These are phyloP conservation scores for Ctenicera cuprea DNA, from an alignment of 2,888 invertebrate species.

Conservation along the genomic window DNA sequence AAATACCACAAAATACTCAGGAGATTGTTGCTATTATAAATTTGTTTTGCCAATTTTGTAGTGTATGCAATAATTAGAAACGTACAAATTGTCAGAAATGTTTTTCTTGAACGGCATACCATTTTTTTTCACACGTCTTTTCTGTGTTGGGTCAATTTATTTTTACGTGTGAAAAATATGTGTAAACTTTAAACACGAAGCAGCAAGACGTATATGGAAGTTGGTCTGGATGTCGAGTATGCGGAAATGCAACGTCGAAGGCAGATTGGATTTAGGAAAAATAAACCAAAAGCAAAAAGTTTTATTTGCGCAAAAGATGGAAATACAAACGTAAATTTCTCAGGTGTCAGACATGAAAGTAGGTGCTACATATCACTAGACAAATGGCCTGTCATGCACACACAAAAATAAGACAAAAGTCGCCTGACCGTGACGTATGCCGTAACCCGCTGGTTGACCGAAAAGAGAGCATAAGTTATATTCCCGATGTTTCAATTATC, in stretches of 20 bases:
- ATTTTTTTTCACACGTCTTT: not conserved
- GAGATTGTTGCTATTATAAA: too few relatives aligned
- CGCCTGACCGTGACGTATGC: slow-evolving; percentile 34
- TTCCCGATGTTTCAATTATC: slow-evolving; percentile 52
- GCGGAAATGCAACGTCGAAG: slow-evolving; percentile 35
- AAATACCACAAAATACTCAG: too few relatives aligned
- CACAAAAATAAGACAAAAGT: slow-evolving; percentile 50
- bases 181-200: slow-evolving; percentile 29
- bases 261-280: slow-evolving; percentile 42
- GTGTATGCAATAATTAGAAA: too few relatives aligned
- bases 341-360: slow-evolving; percentile 50
- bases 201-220: not conserved
- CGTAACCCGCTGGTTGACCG: slow-evolving; percentile 31
- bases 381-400: slow-evolving; percentile 51
- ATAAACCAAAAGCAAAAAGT: slow-evolving; percentile 42
- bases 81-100: too few relatives aligned
- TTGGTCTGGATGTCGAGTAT: slow-evolving; percentile 5
- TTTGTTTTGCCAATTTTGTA: too few relatives aligned
- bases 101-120: too few relatives aligned
- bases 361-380: slow-evolving; percentile 47
- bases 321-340: slow-evolving; percentile 52
- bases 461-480: slow-evolving; percentile 42
- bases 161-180: slow-evolving; percentile 11
- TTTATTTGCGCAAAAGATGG: slow-evolving; percentile 50
- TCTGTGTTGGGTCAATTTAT: not conserved